Conservation (phyloP, 2,888 invertebrate genomes). For the Philonicus albiceps region DNA sequence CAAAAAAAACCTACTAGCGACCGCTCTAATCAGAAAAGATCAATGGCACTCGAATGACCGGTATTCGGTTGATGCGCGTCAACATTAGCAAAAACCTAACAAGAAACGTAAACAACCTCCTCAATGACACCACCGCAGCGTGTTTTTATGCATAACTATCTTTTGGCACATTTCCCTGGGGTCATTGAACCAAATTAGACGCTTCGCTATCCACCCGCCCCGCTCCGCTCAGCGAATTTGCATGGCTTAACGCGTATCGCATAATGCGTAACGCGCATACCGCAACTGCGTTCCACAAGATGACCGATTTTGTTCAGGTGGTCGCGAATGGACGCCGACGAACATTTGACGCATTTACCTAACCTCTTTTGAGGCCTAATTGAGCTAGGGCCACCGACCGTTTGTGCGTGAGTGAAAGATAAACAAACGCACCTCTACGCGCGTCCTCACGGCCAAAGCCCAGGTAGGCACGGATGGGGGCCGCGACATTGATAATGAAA, state of each 20-base stretch:
- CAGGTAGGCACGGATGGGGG: not conserved
- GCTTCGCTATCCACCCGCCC: not conserved
- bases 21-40: not conserved
- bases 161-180: constrained; percentile 5
- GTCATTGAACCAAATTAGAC: not conserved
- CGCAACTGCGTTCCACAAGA: not conserved
- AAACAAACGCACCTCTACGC: not conserved
- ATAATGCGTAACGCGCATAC: not conserved
- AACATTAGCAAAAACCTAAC: constrained; percentile 6
- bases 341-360: not conserved
- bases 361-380: not conserved
- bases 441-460: not conserved
- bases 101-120: not conserved
- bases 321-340: not conserved
- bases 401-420: not conserved
- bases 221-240: too few relatives aligned
- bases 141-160: not conserved
- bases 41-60: not conserved
- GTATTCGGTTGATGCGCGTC: not conserved
- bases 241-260: not conserved
- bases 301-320: not conserved
- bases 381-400: not conserved
- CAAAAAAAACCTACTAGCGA: not conserved
- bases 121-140: constrained; percentile 3
- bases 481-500: constrained; percentile 23